phyloP scores from a whole-genome alignment of 2,888 invertebrate genomes.

The Zygaena filipendulae region DNA sequence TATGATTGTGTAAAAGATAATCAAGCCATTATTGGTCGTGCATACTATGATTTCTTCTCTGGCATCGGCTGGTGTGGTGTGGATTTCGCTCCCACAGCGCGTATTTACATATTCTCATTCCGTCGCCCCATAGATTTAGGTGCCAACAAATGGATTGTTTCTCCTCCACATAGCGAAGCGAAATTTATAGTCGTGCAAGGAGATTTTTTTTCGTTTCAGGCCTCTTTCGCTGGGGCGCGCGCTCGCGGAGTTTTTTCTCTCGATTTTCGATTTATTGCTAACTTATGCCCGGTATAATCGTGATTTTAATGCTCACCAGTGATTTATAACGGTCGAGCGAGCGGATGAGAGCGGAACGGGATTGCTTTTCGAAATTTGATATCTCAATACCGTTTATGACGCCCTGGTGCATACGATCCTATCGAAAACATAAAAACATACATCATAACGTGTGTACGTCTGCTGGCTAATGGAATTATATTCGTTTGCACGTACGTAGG shows the following conservation, averaged over 20 bases:
- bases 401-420: conserved; percentile 37
- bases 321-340: conserved; percentile 50
- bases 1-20: no score
- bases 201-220: conserved; percentile 34
- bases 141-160: conserved; percentile 60
- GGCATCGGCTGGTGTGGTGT: no score
- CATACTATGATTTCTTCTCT: no score
- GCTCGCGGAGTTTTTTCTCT: conserved; percentile 26
- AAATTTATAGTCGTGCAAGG: conserved; percentile 32
- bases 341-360: conserved; percentile 35
- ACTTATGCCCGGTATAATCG: conserved; percentile 63
- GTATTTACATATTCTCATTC: conserved; percentile 47
- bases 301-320: conserved; percentile 56
- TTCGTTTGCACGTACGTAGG: neutral
- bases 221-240: conserved; percentile 23
- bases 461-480: no score
- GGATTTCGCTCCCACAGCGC: conserved; percentile 22
- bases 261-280: conserved; percentile 58
- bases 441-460: no score
- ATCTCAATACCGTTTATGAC: conserved; percentile 57
- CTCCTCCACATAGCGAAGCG: conserved; percentile 29
- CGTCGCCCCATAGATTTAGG: conserved; percentile 46
- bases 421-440: no score
- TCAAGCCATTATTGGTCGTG: no score
- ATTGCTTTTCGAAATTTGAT: conserved; percentile 64